Conservation (phyloP, 2,888 invertebrate genomes). For the Drosophila formosana region DNA sequence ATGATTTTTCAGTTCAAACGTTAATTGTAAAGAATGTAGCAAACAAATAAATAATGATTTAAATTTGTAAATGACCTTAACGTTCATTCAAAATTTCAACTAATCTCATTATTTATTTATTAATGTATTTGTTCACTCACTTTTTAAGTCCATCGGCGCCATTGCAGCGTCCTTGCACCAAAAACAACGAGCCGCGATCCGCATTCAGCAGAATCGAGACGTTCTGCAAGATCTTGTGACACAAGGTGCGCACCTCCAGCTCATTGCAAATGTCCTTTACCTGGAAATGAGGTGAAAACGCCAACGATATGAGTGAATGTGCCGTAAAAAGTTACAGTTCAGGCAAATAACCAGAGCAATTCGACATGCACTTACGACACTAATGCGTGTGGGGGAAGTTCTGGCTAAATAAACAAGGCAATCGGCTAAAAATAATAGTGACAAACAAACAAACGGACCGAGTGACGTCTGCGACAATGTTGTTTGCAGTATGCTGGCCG, state of each 20-base stretch:
- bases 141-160: slow-evolving; percentile 84
- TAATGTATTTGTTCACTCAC: slow-evolving; percentile 73
- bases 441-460: slow-evolving; percentile 15
- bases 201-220: slow-evolving; percentile 96
- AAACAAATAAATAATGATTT: no score
- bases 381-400: slow-evolving; percentile 3
- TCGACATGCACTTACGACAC: slow-evolving; percentile 26
- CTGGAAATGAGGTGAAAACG: slow-evolving; percentile 75
- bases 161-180: slow-evolving; percentile 90
- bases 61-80: no score
- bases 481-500: slow-evolving; percentile 8
- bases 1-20: no score
- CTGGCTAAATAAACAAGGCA: slow-evolving; percentile 44
- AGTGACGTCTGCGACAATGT: slow-evolving; percentile 35
- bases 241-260: slow-evolving; percentile 95
- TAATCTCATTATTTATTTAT: no score
- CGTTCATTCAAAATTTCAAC: no score
- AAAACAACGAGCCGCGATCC: slow-evolving; percentile 96
- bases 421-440: slow-evolving; percentile 33
- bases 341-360: slow-evolving; percentile 29
- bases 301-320: slow-evolving; percentile 12
- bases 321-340: slow-evolving; percentile 25
- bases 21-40: no score
- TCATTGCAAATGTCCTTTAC: slow-evolving; percentile 98
- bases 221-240: slow-evolving; percentile 98